Evolutionary conservation across 2,888 invertebrate genomes (phyloP), one percentile per base, ranked within the genome.

Genomic region (Notodonta dromedarius): DNA sequence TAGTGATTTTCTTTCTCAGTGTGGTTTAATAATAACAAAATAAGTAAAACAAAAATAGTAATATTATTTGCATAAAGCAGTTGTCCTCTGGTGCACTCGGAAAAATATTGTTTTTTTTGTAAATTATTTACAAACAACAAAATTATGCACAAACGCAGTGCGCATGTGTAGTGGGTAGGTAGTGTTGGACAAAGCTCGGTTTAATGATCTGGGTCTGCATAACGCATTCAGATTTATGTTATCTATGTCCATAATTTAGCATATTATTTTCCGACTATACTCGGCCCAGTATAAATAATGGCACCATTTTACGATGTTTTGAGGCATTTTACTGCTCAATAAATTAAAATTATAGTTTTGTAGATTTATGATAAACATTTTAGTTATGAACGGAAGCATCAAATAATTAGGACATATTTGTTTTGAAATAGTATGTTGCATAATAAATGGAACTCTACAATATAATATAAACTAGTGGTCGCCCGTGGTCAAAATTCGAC

Each of bases 281-380:
- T 46, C 35, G 46, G 55, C 60, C 5, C 53, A 48, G 52, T 52
- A 5, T 54, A 46, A 56, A 58, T 60, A 13, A 56, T 57, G 40
- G 48, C 60, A 56, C 59, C 59, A 66, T 66, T 73, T 73, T 62
- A 52, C 56, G 57, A 60, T 60, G 67, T 62, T 68, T 51, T 62
- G 59, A 44, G 61, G 60, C 56, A 13, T 59, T 70, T 66, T 63
- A 61, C 58, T 60, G 68, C 50, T 63, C 68, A 59, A 65, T 66
- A 70, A 59, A 73, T 68, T 63, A 59, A 50, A 59, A 65, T 63
- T 58, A 60, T 53, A 60, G 64, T 50, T 32, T 56, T 57, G 53
- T 61, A 11, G 46, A 63, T 65, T 66, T n/a, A 46, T 46, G 5
- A 46, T 46, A n/a, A 46, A 46, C 46, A 46, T 46, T 46, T 46